Base-by-base conservation (phyloP, 2,797 vertebrate species). In the Benthosema pterotum region DNA sequence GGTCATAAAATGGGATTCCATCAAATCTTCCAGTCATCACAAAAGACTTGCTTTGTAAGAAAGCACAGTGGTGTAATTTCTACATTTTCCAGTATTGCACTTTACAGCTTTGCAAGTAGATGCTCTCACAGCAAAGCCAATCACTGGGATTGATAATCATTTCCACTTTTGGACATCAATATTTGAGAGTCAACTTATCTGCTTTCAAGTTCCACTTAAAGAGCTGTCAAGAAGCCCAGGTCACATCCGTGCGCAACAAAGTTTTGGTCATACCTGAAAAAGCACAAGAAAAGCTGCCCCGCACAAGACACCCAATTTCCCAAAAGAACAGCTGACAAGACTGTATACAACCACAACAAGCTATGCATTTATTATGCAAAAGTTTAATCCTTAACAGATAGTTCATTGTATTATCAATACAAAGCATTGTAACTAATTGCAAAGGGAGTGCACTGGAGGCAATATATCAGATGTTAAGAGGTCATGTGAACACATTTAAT, bases 301-400 rank as follows among this genome's bases (percentile, higher is more conserved):
- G 89, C 65, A 92, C 81, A 92, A 80, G 64, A 88, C 84, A 76
- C 84, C 87, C 72, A 72, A 59, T 66, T 49, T 5, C n/a, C 54
- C 52, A 82, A 88, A 88, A 85, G 82, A 91, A 93, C 90, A 91
- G 92, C 93, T 90, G 91, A 92, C 90, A 92, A 89, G 87, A 91
- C 87, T 84, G 86, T 87, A 87, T 86, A 89, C 83, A 86, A 89
- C 89, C 87, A 91, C 86, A 86, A 90, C 75, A 89, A 77, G 83
- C 92, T 93, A 93, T 88, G 89, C 80, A 93, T 94, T 94, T 94
- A 94, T 94, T 94, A 90, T 83, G 87, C 88, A 89, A 74, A 72
- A 83, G 82, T 60, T 55, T 63, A 87, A 88, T 88, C 85, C 88
- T 87, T 92, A 92, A 93, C 92, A 93, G 82, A 90, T 90, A 85